These are phyloP conservation scores for Trogon melanurus DNA, from an alignment of 2,113 vertebrate species.

Conservation along the genomic window DNA sequence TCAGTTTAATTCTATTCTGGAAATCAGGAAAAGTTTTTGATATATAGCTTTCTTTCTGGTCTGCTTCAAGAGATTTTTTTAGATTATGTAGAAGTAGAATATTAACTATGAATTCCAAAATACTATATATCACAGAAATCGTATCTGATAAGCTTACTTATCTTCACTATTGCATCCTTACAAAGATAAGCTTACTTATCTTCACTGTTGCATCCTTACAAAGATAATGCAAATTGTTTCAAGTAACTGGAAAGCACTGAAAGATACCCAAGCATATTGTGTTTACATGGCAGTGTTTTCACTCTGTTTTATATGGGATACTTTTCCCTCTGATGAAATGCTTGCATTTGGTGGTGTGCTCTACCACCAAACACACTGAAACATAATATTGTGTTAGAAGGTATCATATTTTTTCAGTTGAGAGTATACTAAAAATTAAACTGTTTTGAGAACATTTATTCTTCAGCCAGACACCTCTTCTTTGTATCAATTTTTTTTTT, in stretches of 20 bases:
- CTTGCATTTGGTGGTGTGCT: neutral
- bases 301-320: neutral
- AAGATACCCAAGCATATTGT: neutral
- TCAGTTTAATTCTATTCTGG: neutral
- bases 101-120: neutral
- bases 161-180: neutral
- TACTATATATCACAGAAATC: neutral
- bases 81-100: neutral
- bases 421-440: neutral
- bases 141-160: neutral
- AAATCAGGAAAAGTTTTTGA: neutral
- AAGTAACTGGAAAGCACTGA: neutral
- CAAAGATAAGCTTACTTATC: neutral
- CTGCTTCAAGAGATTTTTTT: neutral
- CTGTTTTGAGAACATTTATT: neutral
- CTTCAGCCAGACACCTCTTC: neutral
- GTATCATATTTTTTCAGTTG: neutral
- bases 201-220: neutral
- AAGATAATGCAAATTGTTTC: neutral
- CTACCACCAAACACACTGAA: neutral
- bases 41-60: neutral
- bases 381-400: neutral
- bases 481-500: neutral
- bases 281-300: neutral
- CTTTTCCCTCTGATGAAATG: neutral